Evolutionary conservation across 2,113 vertebrate genomes (phyloP).

Genomic region (Nothoprocta pentlandii): DNA sequence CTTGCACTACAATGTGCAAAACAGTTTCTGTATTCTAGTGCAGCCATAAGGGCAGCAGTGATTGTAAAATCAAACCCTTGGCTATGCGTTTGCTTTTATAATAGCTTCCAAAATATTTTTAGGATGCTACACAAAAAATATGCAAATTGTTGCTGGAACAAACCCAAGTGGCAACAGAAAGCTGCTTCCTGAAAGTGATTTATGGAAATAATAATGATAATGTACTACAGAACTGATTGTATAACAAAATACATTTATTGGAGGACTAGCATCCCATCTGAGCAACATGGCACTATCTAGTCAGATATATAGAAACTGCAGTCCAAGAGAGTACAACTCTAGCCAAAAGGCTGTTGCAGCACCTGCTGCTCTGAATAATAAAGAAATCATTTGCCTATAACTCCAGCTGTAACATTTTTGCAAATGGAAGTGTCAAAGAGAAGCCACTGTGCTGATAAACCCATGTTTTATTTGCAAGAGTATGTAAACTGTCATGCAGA

Average conservation of each 20-base stretch:
- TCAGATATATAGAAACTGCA: constrained; percentile 57
- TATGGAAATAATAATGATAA: constrained; percentile 48
- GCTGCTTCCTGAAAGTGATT: constrained; percentile 47
- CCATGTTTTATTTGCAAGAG: not conserved
- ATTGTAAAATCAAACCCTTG: constrained; percentile 14
- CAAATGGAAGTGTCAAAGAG: constrained; percentile 59
- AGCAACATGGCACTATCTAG: constrained; percentile 30
- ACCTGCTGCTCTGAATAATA: constrained; percentile 75
- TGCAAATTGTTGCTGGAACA: constrained; percentile 52
- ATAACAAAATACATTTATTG: constrained; percentile 41
- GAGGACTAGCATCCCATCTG: constrained; percentile 10
- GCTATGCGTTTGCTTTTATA: not conserved
- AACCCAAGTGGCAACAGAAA: constrained; percentile 53
- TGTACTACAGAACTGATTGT: constrained; percentile 11
- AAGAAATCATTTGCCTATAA: constrained; percentile 56
- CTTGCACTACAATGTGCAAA: not conserved
- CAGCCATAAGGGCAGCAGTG: constrained; percentile 4
- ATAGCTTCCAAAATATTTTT: constrained; percentile 42
- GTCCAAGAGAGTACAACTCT: constrained; percentile 16
- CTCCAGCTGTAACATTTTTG: constrained; percentile 62
- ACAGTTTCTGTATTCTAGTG: not conserved
- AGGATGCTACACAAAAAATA: constrained; percentile 17
- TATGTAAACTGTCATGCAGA: not conserved
- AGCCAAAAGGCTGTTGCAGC: constrained; percentile 57
- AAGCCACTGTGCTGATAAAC: constrained; percentile 44